Evolutionary conservation across 2,888 invertebrate species (phyloP), one percentile per base, ranked within the genome.

Genomic region (Flexamia atlantica): DNA sequence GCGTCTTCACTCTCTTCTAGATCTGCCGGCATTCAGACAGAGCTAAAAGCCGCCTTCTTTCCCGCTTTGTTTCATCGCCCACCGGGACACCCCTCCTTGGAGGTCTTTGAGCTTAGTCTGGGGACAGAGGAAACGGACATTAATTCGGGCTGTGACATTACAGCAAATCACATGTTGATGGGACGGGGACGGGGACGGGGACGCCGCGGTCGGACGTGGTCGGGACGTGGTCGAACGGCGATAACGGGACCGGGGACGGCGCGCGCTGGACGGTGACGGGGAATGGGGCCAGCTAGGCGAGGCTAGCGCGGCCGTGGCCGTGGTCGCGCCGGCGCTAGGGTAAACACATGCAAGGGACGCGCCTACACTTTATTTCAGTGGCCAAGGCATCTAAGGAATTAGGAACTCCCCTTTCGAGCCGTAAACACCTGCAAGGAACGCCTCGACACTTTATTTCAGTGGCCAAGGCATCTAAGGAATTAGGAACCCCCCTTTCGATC

Each of bases 241-340:
- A 42, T 74, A 74, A 74, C 74, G 74, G 72, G 72, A 64, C 64
- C 64, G 9, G 74, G n/a, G 36, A 53, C 23, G 60, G 68, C 30
- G 74, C 25, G 7, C 74, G 42, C 40, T 74, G 74, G 74, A 76
- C 76, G 50, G 76, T 76, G 76, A 76, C 76, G 76, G 17, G 40
- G 76, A 76, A 42, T 72, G 72, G 50, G 76, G 76, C 50, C 50
- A 50, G 28, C 9, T 32, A 17, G 0, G 72, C n/a, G 40, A 9
- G 72, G 25, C 72, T 68, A 17, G 3, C 23, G 28, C 64, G n/a
- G n/a, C n/a, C n/a, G n/a, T n/a, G n/a, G n/a, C n/a, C n/a, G n/a
- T 32, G 0, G 72, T 1, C 72, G 28, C 40, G 25, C 72, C 32
- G 32, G 3, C 23, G 28, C 64, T 64, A 57, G 64, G 64, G 64